A percentile compares a stretch with the other conserved stretches of the same genome.
Conservation (phyloP, 2,113 vertebrate genomes). For the Halichoerus grypus region DNA sequence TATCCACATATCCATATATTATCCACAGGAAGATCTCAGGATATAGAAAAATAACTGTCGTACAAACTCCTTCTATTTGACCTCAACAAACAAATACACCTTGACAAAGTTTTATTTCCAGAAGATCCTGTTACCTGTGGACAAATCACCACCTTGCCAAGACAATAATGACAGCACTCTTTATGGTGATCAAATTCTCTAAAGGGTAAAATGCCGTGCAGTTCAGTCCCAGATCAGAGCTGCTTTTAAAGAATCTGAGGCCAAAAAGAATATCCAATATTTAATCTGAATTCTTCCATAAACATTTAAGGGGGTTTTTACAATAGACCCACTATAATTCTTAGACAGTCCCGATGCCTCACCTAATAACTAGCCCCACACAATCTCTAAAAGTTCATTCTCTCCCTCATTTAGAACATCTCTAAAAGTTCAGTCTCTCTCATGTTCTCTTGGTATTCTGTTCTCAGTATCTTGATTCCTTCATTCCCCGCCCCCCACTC, state of each 20-base stretch:
- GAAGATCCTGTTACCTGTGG: neutral
- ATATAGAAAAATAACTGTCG: slow-evolving; percentile 1
- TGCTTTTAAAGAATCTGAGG: neutral
- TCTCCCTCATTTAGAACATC: neutral
- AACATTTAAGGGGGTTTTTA: neutral
- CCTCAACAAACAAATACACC: neutral
- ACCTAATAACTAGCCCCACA: neutral
- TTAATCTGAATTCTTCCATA: neutral
- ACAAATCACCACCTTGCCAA: neutral
- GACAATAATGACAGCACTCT: neutral
- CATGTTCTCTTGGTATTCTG: neutral
- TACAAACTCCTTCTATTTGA: neutral
- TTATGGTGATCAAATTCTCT: neutral
- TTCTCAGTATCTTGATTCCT: neutral
- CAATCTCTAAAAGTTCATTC: neutral
- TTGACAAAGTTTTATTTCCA: neutral
- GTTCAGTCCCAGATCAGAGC: neutral
- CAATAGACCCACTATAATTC: neutral
- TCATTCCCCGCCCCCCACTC: neutral
- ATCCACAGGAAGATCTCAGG: neutral
- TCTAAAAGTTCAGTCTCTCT: neutral
- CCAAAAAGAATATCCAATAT: neutral
- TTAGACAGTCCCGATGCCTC: neutral
- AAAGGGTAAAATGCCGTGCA: neutral
- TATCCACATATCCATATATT: neutral